These are phyloP conservation scores for Megathymus violae DNA, from an alignment of 1,140 invertebrate species.

Conservation along the genomic window DNA sequence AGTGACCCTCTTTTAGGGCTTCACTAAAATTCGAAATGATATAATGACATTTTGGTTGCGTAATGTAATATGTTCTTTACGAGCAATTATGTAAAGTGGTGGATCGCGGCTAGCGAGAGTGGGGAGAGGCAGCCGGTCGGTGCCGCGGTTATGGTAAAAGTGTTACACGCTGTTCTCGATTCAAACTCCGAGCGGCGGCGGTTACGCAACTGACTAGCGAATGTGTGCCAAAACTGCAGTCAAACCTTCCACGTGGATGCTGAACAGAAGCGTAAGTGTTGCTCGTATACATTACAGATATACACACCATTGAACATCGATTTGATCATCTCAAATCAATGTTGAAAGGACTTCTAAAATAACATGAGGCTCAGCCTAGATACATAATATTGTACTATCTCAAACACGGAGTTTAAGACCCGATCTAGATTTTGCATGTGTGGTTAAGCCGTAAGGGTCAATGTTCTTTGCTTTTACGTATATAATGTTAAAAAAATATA, in stretches of 20 bases:
- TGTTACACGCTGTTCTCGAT: slow-evolving; percentile 77
- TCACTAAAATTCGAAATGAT: slow-evolving; percentile 68
- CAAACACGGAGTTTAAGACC: no score
- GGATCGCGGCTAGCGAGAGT: slow-evolving; percentile 54
- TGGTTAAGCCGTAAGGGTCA: no score
- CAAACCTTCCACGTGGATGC: slow-evolving; percentile 57
- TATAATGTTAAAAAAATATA: no score
- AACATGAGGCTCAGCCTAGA: background rate
- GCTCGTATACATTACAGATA: slow-evolving; percentile 36
- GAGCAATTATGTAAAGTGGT: slow-evolving; percentile 78
- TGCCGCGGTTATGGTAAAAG: slow-evolving; percentile 74
- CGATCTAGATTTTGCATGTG: no score
- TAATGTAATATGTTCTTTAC: slow-evolving; percentile 68
- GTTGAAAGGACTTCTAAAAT: slow-evolving; percentile 29
- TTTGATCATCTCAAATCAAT: slow-evolving; percentile 28
- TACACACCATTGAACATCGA: slow-evolving; percentile 17
- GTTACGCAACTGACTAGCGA: slow-evolving; percentile 70
- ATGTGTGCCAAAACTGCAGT: slow-evolving; percentile 82
- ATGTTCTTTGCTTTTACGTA: no score
- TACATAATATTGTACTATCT: no score
- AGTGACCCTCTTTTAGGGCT: slow-evolving; percentile 50
- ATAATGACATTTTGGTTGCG: slow-evolving; percentile 75
- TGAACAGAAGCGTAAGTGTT: slow-evolving; percentile 46
- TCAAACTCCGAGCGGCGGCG: slow-evolving; percentile 41
- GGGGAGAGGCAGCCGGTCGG: slow-evolving; percentile 51